Evolutionary conservation across 64 coral and sea anemone species (phyloP).

Genomic region (Montipora sp.): DNA sequence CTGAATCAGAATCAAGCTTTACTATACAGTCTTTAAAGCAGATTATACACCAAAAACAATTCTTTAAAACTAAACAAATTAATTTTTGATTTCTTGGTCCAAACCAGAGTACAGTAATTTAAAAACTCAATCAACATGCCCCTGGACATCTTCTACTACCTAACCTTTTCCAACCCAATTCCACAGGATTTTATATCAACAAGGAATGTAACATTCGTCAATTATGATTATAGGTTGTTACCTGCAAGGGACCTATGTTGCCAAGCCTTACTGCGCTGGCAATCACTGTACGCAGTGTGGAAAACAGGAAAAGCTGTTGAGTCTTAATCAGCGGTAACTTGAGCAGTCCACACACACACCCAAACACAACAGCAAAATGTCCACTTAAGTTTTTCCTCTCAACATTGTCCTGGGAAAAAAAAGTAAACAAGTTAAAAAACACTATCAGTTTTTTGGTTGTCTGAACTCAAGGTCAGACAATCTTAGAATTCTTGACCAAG

Average conservation of each 20-base stretch:
- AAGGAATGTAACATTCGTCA: not conserved
- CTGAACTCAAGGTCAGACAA: not conserved
- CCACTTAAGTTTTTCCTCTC: conserved; percentile 48
- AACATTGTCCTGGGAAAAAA: conserved; percentile 44
- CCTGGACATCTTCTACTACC: not conserved
- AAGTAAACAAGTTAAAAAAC: no score
- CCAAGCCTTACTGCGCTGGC: conserved; percentile 79
- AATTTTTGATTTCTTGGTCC: no score
- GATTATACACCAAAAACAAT: no score
- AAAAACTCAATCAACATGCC: no score
- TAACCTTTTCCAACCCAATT: not conserved
- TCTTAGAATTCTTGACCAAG: not conserved
- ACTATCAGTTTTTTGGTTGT: not conserved
- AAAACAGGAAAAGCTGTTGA: conserved; percentile 76
- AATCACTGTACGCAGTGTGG: conserved; percentile 68
- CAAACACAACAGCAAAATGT: conserved; percentile 73
- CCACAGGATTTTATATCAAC: not conserved
- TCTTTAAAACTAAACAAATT: no score
- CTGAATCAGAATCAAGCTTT: no score
- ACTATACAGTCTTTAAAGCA: no score
- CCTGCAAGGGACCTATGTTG: conserved; percentile 72
- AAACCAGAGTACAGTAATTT: no score
- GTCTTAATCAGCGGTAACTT: conserved; percentile 67
- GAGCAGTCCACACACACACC: conserved; percentile 72
- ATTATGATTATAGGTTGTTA: not conserved